These are phyloP conservation scores for Tachina lurida DNA, from an alignment of 2,888 invertebrate genomes.

Conservation along the genomic window DNA sequence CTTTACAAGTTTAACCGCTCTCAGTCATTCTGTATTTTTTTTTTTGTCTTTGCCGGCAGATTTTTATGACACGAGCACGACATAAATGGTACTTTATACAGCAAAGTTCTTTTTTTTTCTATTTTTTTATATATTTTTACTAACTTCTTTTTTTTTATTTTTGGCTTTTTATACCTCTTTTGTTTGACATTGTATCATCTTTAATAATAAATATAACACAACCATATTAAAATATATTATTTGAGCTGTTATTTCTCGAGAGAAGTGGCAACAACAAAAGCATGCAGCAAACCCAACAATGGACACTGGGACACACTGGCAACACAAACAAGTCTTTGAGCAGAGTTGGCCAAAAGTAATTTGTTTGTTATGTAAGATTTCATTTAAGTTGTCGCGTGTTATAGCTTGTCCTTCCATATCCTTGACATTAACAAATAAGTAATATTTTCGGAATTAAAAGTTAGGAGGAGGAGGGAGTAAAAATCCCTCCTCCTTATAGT, in stretches of 20 bases:
- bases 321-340: neutral
- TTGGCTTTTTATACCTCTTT: conserved; percentile 29
- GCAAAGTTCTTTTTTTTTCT: neutral
- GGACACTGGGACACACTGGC: conserved; percentile 24
- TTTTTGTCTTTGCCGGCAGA: conserved; percentile 32
- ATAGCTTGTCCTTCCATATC: neutral
- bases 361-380: neutral
- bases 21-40: conserved; percentile 22
- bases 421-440: no score
- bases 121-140: no score
- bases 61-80: conserved; percentile 64
- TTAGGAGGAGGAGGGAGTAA: no score
- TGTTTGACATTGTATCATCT: conserved; percentile 26
- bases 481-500: no score
- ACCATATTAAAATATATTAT: conserved; percentile 14
- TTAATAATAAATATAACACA: conserved; percentile 47
- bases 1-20: conserved; percentile 37
- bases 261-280: conserved; percentile 24
- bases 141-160: neutral
- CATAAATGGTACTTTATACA: conserved; percentile 66
- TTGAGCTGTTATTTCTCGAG: conserved; percentile 44
- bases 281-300: conserved; percentile 29
- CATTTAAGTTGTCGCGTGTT: neutral
- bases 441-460: no score
- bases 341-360: conserved; percentile 24